These are phyloP conservation scores for Mallateleia sp. DNA, from an alignment of 2,888 invertebrate genomes.

Conservation along the genomic window DNA sequence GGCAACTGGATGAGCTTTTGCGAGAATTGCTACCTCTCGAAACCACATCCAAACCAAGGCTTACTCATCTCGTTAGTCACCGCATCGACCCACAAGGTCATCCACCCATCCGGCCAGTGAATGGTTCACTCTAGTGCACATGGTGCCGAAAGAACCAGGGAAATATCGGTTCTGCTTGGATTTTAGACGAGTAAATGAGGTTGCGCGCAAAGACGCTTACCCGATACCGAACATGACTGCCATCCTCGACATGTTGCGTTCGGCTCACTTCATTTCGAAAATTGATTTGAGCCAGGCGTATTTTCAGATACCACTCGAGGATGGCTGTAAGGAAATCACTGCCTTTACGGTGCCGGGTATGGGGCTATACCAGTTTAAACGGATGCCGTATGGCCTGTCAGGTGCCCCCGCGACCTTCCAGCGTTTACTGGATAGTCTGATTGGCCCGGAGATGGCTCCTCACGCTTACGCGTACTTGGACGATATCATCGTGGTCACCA, in stretches of 20 bases:
- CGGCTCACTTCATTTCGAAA: not conserved
- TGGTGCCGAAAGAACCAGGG: too few relatives aligned
- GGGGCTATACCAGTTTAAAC: constrained; percentile 1
- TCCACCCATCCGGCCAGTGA: not conserved
- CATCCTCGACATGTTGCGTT: not conserved
- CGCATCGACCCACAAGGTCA: constrained; percentile 13
- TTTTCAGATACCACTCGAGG: constrained; percentile 8
- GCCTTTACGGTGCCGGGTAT: constrained; percentile 8
- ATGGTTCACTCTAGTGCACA: too few relatives aligned
- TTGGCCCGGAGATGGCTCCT: constrained; percentile 11
- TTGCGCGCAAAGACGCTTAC: too few relatives aligned
- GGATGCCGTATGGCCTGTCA: constrained; percentile 16
- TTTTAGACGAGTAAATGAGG: too few relatives aligned
- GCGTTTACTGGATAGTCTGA: too few relatives aligned
- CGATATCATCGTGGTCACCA: not conserved
- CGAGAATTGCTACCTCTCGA: too few relatives aligned
- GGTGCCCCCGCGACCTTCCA: too few relatives aligned
- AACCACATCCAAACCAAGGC: not conserved
- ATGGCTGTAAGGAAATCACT: constrained; percentile 3
- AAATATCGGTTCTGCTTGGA: constrained; percentile 14
- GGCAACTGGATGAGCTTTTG: too few relatives aligned
- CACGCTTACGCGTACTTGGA: constrained; percentile 12
- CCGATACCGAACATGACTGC: too few relatives aligned
- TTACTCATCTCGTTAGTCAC: not conserved
- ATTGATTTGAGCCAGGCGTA: too few relatives aligned